Evolutionary conservation across 2,113 vertebrate species (phyloP).

Genomic region (Ceuthmochares aereus): DNA sequence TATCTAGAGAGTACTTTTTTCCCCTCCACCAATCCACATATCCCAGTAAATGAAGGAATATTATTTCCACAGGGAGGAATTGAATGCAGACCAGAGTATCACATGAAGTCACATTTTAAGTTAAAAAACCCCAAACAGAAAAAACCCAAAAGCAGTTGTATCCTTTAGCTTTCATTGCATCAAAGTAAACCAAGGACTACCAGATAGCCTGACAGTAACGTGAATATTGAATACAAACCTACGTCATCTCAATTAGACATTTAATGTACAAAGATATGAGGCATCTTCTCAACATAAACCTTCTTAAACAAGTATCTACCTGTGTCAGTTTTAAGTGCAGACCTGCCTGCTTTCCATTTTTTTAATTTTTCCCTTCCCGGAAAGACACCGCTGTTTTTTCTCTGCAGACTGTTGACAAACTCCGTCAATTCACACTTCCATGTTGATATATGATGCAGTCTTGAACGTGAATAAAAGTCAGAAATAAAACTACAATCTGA

Average conservation of each 20-base stretch:
- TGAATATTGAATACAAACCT: neutral
- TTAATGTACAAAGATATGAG: neutral
- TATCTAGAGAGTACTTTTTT: neutral
- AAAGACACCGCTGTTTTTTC: conserved; percentile 82
- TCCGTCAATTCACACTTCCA: conserved; percentile 95
- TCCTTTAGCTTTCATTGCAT: neutral
- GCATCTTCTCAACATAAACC: conserved; percentile 52
- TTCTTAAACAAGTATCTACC: conserved; percentile 78
- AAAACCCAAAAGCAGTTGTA: neutral
- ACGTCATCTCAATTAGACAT: neutral
- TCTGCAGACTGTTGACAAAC: conserved; percentile 91
- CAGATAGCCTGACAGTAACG: neutral
- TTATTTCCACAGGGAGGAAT: neutral
- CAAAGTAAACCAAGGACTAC: neutral
- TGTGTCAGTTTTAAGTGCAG: conserved; percentile 80
- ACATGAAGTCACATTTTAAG: conserved; percentile 1
- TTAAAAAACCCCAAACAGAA: neutral
- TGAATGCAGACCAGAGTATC: neutral
- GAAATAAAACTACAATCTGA: conserved; percentile 89
- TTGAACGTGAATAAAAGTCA: conserved; percentile 92
- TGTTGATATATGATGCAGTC: conserved; percentile 94
- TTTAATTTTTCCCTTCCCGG: conserved; percentile 93
- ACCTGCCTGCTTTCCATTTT: conserved; percentile 84
- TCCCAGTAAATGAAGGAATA: neutral
- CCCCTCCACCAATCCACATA: neutral